Percentiles rank a stretch among this genome's conserved stretches.
These are phyloP conservation scores for Ctenomys sociabilis DNA, from an alignment of 2,113 vertebrate genomes.

Conservation along the genomic window DNA sequence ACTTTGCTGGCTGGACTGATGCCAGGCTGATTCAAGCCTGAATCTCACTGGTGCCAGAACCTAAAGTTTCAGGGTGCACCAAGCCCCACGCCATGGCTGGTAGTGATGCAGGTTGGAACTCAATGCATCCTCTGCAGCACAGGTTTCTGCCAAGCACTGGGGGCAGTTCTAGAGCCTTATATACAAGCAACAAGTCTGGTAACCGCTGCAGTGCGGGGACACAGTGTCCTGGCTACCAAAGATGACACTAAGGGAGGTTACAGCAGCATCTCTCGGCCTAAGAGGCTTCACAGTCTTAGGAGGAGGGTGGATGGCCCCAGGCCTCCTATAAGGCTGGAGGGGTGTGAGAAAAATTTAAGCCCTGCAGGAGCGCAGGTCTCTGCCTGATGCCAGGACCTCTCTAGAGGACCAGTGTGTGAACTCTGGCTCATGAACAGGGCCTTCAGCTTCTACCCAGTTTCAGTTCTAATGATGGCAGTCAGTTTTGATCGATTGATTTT, in stretches of 20 bases:
- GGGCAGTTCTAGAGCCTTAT: background rate
- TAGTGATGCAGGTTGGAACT: background rate
- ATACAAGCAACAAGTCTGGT: background rate
- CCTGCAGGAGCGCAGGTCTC: background rate
- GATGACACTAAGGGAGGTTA: background rate
- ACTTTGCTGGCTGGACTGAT: background rate
- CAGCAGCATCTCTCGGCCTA: background rate
- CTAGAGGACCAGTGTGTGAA: background rate
- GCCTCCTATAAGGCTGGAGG: background rate
- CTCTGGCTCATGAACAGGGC: background rate
- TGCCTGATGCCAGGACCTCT: background rate
- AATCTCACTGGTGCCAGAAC: background rate
- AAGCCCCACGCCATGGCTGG: background rate
- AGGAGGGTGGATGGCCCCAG: background rate
- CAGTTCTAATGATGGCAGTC: background rate
- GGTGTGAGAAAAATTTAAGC: background rate
- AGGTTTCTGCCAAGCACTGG: background rate
- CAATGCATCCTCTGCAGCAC: background rate
- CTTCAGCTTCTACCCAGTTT: background rate
- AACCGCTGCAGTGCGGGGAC: background rate
- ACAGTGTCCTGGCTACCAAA: background rate
- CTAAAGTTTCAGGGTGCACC: background rate
- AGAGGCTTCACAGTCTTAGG: no score
- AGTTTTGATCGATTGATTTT: constrained; percentile 1
- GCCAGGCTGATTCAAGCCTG: background rate